Evolutionary conservation across 2,797 vertebrate genomes (phyloP), one percentile per base, ranked within the genome.

Genomic region (Ibycter americanus): DNA sequence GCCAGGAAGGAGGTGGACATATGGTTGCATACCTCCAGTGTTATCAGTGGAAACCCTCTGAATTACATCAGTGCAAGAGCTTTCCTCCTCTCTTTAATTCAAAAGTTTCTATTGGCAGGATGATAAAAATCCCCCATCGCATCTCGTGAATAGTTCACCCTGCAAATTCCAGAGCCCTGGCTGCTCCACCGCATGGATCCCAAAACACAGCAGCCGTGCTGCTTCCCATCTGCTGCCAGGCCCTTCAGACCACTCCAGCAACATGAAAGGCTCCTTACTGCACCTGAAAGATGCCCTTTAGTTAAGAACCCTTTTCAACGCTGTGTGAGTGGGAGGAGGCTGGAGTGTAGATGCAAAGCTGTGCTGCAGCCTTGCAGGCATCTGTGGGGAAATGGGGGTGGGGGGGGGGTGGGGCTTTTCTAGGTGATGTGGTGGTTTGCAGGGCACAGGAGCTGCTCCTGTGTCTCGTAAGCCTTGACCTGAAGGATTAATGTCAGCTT

Each of bases 11-110:
- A 17, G 9, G 29, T 32, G 65, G 78, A 66, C 49, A 27, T 4
- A 61, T 61, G 13, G 40, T n/a, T 72, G 3, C 51, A 63, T 90
- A 67, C 36, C 36, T 51, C 77, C 47, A 14, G 13, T 74, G 78
- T 81, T 95, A 95, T 87, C 91, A 68, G 83, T 93, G 73, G 85
- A 84, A 95, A 40, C 56, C 73, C 81, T 73, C 46, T 12, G 38
- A 96, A 59, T 93, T 73, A 65, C 36, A 73, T 84, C 59, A n/a
- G 42, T 56, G 61, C 42, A 49, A 82, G 77, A 82, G 7, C 55
- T 89, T 66, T 94, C 27, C 32, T 3, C 0, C 79, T 73, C 67
- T 62, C 59, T 84, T 89, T 44, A 56, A 82, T 87, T 92, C 44
- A 49, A 36, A 94, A 52, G 55, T 93, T 94, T 70, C 83, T 71